phyloP scores from a whole-genome alignment of 2,113 vertebrate species.

The Alethe castanea region DNA sequence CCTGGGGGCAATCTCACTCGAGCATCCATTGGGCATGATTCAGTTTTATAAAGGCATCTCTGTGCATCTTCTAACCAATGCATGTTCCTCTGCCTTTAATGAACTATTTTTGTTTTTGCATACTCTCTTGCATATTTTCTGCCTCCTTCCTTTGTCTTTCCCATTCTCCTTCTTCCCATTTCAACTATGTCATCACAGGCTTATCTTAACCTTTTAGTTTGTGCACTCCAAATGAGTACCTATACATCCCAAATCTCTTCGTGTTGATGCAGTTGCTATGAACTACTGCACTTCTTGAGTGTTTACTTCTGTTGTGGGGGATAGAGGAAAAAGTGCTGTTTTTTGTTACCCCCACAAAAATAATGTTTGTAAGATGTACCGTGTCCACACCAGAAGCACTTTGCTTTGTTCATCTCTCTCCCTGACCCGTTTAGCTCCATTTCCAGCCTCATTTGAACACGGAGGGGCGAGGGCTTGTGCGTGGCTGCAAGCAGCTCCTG shows the following conservation, averaged over 20 bases:
- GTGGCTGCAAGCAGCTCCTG: accelerated
- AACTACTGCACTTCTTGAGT: background rate
- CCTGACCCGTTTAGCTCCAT: background rate
- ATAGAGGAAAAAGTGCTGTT: background rate
- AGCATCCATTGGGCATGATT: background rate
- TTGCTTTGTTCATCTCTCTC: background rate
- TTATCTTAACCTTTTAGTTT: background rate
- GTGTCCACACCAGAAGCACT: background rate
- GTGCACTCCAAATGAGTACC: background rate
- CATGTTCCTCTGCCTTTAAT: background rate
- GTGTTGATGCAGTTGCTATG: background rate
- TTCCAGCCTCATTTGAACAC: background rate
- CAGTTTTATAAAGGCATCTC: background rate
- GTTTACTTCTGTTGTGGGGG: background rate
- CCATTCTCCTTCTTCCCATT: background rate
- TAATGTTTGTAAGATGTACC: background rate
- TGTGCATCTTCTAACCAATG: background rate
- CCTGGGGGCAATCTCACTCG: background rate
- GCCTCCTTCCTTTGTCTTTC: background rate
- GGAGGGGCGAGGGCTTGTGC: accelerated
- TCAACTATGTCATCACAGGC: accelerated
- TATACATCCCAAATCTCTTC: background rate
- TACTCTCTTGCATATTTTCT: background rate
- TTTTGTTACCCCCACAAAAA: background rate
- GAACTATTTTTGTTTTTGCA: background rate